phyloP scores from a whole-genome alignment of 2,113 vertebrate genomes.

The Microcebus murinus region DNA sequence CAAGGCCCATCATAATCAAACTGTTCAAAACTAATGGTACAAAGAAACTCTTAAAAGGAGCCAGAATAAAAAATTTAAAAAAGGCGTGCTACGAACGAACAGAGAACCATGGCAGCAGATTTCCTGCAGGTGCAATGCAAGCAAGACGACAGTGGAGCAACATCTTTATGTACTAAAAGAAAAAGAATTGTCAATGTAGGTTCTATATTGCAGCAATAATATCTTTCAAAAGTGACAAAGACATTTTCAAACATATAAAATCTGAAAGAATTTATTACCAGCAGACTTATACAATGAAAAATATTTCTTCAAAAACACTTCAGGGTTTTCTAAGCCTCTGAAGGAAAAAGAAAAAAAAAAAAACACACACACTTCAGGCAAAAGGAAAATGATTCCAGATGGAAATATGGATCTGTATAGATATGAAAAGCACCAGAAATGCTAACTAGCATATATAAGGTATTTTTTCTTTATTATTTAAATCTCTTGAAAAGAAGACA shows the following conservation, averaged over 20 bases:
- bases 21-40: slow-evolving; percentile 1
- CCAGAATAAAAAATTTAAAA: not conserved
- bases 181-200: not conserved
- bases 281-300: not conserved
- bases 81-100: not conserved
- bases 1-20: not conserved
- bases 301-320: not conserved
- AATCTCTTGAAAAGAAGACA: slow-evolving; percentile 12
- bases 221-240: slow-evolving; percentile 23
- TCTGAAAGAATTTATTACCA: not conserved
- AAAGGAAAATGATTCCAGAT: slow-evolving; percentile 9
- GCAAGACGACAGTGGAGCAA: not conserved
- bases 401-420: not conserved
- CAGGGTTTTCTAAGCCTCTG: not conserved
- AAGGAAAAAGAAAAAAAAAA: too few relatives aligned
- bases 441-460: not conserved
- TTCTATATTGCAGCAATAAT: not conserved
- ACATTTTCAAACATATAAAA: not conserved
- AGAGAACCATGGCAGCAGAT: not conserved
- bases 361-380: not conserved
- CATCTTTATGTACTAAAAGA: not conserved
- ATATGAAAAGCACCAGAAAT: not conserved
- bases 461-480: slow-evolving; percentile 13
- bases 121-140: not conserved
- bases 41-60: slow-evolving; percentile 21